Evolutionary conservation across 2,888 invertebrate genomes (phyloP).

Genomic region (Cyclophora albipunctata): DNA sequence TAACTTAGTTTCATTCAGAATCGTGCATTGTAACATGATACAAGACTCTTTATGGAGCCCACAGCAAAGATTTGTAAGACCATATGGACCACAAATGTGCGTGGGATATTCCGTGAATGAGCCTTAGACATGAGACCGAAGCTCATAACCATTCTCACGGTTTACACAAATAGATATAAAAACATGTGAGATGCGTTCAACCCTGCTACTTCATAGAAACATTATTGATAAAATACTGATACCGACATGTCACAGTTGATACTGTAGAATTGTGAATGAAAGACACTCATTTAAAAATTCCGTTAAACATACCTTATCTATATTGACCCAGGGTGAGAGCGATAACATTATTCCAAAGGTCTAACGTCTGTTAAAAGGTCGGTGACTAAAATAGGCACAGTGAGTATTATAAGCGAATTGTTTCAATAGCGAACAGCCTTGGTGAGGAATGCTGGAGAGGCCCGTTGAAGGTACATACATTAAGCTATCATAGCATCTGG

Average conservation of each 20-base stretch:
- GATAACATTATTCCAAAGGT: background rate
- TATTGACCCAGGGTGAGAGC: background rate
- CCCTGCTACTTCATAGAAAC: slow-evolving; percentile 24
- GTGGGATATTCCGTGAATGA: slow-evolving; percentile 66
- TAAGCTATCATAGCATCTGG: slow-evolving; percentile 62
- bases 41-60: slow-evolving; percentile 8
- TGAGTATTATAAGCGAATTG: no score
- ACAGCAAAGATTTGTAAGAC: slow-evolving; percentile 20
- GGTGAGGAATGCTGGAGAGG: slow-evolving; percentile 48
- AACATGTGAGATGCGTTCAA: slow-evolving; percentile 24
- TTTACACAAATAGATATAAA: slow-evolving; percentile 47
- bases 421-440: slow-evolving; percentile 30
- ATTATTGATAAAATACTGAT: slow-evolving; percentile 16
- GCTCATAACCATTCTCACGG: slow-evolving; percentile 56
- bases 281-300: background rate
- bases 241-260: slow-evolving; percentile 12
- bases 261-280: slow-evolving; percentile 18
- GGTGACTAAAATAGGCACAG: background rate
- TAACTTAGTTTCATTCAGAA: slow-evolving; percentile 2
- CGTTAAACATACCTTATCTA: slow-evolving; percentile 6
- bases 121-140: slow-evolving; percentile 47
- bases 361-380: background rate
- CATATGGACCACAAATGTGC: slow-evolving; percentile 63
- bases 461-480: slow-evolving; percentile 49
- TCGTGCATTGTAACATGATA: slow-evolving; percentile 12